Evolutionary conservation across 2,113 vertebrate genomes (phyloP).

Genomic region (Brachionichthys hirsutus): DNA sequence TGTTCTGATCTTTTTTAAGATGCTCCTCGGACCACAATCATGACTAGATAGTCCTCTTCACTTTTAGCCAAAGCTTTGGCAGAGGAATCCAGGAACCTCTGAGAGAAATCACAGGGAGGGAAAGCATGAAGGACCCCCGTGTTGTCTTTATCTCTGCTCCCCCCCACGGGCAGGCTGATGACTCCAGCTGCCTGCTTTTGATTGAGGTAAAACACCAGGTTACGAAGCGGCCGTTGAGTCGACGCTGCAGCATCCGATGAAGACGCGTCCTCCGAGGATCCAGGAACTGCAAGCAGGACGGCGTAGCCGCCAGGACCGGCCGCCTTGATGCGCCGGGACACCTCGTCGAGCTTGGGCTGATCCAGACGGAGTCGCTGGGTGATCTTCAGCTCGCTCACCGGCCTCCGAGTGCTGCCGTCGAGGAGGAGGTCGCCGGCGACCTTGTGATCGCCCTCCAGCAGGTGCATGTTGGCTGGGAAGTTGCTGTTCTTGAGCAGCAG

Average conservation of each 20-base stretch:
- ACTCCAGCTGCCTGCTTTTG: slow-evolving; percentile 99
- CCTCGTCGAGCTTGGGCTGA: slow-evolving; percentile 98
- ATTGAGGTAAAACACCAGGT: slow-evolving; percentile 99
- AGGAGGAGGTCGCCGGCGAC: slow-evolving; percentile 91
- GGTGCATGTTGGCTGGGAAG: slow-evolving; percentile 97
- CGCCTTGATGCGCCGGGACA: slow-evolving; percentile 96
- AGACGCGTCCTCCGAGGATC: slow-evolving; percentile 82
- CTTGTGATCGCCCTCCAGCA: slow-evolving; percentile 90
- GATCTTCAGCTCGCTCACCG: slow-evolving; percentile 95
- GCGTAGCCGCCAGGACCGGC: slow-evolving; percentile 94
- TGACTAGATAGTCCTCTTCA: slow-evolving; percentile 98
- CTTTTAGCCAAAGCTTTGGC: slow-evolving; percentile 98
- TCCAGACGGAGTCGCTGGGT: slow-evolving; percentile 97
- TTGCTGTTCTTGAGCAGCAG: slow-evolving; percentile 98
- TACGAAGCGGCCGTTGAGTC: slow-evolving; percentile 95
- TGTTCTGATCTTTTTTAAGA: slow-evolving; percentile 76
- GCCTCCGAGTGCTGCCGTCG: slow-evolving; percentile 87
- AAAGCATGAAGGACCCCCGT: slow-evolving; percentile 98
- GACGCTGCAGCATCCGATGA: slow-evolving; percentile 84
- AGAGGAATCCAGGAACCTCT: slow-evolving; percentile 98
- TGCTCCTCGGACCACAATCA: slow-evolving; percentile 98
- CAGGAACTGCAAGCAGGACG: slow-evolving; percentile 92
- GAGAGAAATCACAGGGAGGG: slow-evolving; percentile 98
- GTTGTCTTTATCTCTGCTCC: slow-evolving; percentile 98
- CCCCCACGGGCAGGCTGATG: slow-evolving; percentile 97